Percentiles rank a stretch among this genome's conserved stretches.
Conservation (phyloP, 2,113 vertebrate species). For the Aldabrachelys gigantea region DNA sequence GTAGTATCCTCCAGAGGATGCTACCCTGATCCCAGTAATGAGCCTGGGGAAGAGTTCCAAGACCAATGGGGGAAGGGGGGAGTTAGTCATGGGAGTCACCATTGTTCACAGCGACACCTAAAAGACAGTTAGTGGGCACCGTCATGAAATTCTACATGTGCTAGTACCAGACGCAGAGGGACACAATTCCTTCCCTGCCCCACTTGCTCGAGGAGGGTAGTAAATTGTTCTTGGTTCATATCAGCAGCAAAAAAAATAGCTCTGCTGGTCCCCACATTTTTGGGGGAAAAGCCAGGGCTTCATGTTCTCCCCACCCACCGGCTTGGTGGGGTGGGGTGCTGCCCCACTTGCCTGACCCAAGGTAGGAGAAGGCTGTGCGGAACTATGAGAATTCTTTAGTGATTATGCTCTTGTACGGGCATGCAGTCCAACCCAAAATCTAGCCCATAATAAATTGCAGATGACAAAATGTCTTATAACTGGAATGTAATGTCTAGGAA, state of each 20-base stretch:
- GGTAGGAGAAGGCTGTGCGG: background rate
- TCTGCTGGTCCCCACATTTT: background rate
- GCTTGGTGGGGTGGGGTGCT: too few species aligned
- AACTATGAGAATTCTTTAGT: too few species aligned
- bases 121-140: background rate
- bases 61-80: background rate
- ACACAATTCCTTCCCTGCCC: background rate
- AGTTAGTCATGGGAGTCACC: background rate
- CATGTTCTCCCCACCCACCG: fast-evolving
- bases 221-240: background rate
- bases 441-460: background rate
- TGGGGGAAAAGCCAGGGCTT: background rate
- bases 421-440: too few species aligned
- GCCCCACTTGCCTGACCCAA: fast-evolving
- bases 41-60: background rate
- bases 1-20: conserved; percentile 16
- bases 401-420: too few species aligned
- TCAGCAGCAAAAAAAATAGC: background rate
- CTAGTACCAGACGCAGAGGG: background rate
- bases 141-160: background rate
- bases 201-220: background rate
- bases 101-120: background rate
- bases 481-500: background rate
- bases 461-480: background rate
- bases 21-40: conserved; percentile 13